phyloP scores from a whole-genome alignment of 2,888 invertebrate species.

The Amaurobius ferox region DNA sequence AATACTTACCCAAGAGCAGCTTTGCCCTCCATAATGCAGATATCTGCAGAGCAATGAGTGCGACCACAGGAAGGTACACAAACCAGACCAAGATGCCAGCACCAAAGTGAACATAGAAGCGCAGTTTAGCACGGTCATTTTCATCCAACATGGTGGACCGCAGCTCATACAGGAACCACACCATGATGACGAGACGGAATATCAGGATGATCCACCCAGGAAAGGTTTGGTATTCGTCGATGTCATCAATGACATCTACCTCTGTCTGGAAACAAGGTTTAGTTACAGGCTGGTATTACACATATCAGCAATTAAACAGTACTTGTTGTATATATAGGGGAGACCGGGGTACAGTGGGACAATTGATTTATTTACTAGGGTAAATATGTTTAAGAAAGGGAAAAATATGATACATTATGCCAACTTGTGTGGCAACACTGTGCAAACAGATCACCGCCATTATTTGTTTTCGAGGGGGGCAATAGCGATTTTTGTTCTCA shows the following conservation, averaged over 20 bases:
- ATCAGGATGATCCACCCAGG: conserved; percentile 96
- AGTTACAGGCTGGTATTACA: too few species aligned
- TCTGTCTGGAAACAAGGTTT: conserved; percentile 86
- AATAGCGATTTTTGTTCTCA: too few species aligned
- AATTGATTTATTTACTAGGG: too few species aligned
- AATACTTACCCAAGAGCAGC: conserved; percentile 89
- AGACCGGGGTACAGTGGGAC: too few species aligned
- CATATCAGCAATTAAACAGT: too few species aligned
- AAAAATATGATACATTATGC: too few species aligned
- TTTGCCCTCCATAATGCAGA: conserved; percentile 97
- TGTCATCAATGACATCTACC: conserved; percentile 96
- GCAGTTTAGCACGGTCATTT: conserved; percentile 88
- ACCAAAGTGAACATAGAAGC: conserved; percentile 96
- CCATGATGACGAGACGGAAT: conserved; percentile 89
- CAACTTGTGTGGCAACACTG: too few species aligned
- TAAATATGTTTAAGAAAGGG: too few species aligned
- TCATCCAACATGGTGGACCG: conserved; percentile 88
- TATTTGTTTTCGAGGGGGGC: too few species aligned
- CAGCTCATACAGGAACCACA: conserved; percentile 88
- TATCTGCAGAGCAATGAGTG: conserved; percentile 93
- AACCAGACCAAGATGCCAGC: conserved; percentile 99
- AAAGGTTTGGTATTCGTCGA: conserved; percentile 98
- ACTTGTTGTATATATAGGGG: too few species aligned
- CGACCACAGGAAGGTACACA: conserved; percentile 95
- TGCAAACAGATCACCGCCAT: too few species aligned